Evolutionary conservation across 2,113 vertebrate species (phyloP), one percentile per base, ranked within the genome.

Genomic region (Sakesphorus luctuosus): DNA sequence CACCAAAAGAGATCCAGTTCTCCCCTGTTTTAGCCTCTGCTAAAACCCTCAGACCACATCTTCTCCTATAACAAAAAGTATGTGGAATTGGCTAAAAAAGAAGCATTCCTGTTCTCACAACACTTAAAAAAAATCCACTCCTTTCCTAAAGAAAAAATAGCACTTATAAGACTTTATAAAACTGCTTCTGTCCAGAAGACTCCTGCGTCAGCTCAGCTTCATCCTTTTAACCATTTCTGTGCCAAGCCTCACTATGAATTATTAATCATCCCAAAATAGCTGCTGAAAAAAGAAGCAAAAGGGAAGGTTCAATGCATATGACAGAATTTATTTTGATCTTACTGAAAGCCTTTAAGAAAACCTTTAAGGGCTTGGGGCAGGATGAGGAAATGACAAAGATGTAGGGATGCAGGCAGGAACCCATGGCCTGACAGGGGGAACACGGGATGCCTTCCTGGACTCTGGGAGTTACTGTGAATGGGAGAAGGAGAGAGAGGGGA

Each of bases 21-120:
- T 96, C 94, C 96, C 97, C 96, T 87, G 80, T 87, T 97, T 96
- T 95, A 96, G 95, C 96, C 96, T 94, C 96, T 96, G 88, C 94
- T 92, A 94, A 97, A 97, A 91, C 89, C 96, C 91, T 96, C 96
- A 96, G 93, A 93, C 96, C 92, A 66, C 93, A 94, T 95, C 90
- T 96, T 97, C 96, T 97, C 96, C 89, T 95, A 75, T 95, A 94
- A 97, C 97, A 95, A 96, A 95, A 97, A 97, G 81, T 96, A 97
- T 96, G 96, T 96, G 75, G 94, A 97, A 95, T 90, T 97, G 97
- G 96, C 97, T 86, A 84, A 95, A 96, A 97, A 49, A 80, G 93
- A 96, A 90, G 94, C 92, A 96, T 97, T 97, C 95, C 93, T 96
- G 66, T 94, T 97, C 95, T 97, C 94, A 88, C 93, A 97, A 97